Evolutionary conservation across 1,140 invertebrate genomes (phyloP).

Genomic region (Ptiloglossa arizonensis): DNA sequence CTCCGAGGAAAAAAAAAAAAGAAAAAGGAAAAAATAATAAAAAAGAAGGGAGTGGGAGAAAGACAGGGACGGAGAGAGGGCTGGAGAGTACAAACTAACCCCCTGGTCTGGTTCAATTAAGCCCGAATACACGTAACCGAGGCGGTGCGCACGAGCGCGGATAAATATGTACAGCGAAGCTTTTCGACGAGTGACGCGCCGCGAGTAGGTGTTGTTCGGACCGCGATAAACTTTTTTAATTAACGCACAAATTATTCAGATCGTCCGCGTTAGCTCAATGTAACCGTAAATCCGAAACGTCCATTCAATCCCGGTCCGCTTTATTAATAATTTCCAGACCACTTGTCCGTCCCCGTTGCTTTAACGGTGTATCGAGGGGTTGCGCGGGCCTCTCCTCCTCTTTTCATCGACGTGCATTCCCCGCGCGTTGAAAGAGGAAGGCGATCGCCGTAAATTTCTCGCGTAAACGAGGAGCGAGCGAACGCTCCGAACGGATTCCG

Average conservation of each 20-base stretch:
- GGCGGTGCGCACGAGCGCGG: conserved; percentile 41
- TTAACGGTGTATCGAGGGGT: background rate
- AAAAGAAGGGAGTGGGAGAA: background rate
- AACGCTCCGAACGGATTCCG: background rate
- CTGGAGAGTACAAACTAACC: conserved; percentile 57
- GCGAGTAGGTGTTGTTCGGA: conserved; percentile 57
- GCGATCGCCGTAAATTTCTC: background rate
- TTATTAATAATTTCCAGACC: conserved; percentile 54
- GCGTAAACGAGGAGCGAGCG: background rate
- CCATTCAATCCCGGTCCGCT: conserved; percentile 34
- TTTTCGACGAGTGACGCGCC: conserved; percentile 41
- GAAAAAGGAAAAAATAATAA: background rate
- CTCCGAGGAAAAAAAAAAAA: conserved; percentile 28
- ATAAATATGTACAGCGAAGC: conserved; percentile 47
- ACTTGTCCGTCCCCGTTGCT: conserved; percentile 32
- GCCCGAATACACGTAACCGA: conserved; percentile 48
- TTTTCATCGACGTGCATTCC: background rate
- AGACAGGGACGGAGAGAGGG: conserved; percentile 19
- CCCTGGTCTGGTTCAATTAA: conserved; percentile 62
- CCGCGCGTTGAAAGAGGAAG: background rate
- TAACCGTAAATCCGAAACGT: conserved; percentile 38
- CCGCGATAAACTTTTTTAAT: conserved; percentile 59
- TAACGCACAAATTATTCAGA: conserved; percentile 58
- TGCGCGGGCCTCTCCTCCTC: background rate
- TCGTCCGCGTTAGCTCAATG: conserved; percentile 18